phyloP scores from a whole-genome alignment of 2,797 vertebrate species.

The Carduelis carduelis region DNA sequence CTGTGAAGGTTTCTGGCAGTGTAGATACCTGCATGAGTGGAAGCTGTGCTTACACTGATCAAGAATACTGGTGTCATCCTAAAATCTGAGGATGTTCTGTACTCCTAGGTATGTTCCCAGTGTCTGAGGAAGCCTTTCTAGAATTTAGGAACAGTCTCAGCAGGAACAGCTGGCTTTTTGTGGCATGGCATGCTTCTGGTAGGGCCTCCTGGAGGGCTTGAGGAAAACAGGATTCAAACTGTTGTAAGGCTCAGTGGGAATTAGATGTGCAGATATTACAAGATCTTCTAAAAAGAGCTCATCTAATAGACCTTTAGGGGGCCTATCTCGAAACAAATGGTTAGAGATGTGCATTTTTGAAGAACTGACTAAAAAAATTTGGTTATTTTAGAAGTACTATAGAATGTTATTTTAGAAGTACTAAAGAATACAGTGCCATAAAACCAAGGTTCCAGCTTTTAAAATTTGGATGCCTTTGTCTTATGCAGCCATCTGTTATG shows the following conservation, averaged over 20 bases:
- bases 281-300: background rate
- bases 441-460: background rate
- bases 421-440: background rate
- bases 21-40: background rate
- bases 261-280: background rate
- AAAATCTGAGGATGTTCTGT: background rate
- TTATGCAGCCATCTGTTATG: background rate
- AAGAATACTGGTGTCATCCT: background rate
- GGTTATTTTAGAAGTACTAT: background rate
- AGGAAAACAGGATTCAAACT: background rate
- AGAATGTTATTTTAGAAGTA: background rate
- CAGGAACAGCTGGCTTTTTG: background rate
- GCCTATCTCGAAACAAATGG: background rate
- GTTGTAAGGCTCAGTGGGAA: fast-evolving
- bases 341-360: background rate
- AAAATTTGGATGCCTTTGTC: background rate
- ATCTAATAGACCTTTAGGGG: background rate
- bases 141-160: background rate
- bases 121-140: background rate
- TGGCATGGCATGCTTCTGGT: background rate
- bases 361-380: background rate
- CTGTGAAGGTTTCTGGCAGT: background rate
- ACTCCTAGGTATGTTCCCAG: background rate
- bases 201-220: background rate
- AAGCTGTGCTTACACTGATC: background rate